A percentile compares a stretch with the other conserved stretches of the same genome.
These are phyloP conservation scores for Platycnemis pennipes DNA, from an alignment of 2,888 invertebrate species.

Conservation along the genomic window DNA sequence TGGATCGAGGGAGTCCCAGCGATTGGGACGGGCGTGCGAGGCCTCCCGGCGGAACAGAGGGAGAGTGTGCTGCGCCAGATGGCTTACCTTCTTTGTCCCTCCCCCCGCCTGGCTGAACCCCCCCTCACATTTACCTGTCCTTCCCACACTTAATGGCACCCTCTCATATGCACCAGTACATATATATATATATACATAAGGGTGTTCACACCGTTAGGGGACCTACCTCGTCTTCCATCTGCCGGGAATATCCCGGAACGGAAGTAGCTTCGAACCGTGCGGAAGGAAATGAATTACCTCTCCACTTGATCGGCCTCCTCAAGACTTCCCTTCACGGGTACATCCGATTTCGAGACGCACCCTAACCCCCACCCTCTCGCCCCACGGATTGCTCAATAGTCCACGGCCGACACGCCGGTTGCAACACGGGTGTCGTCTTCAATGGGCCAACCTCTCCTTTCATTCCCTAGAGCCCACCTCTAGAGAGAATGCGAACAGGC, in stretches of 20 bases:
- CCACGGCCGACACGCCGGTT: too few species aligned
- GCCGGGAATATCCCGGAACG: not conserved
- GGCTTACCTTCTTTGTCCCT: not conserved
- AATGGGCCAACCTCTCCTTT: too few species aligned
- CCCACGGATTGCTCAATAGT: too few species aligned
- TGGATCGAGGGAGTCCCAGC: too few species aligned
- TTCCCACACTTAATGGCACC: not conserved
- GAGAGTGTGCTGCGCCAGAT: not conserved
- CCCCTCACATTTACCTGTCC: not conserved
- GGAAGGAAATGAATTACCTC: not conserved
- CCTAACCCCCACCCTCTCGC: too few species aligned
- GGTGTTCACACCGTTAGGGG: not conserved
- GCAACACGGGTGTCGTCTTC: too few species aligned
- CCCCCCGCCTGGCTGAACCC: too few species aligned
- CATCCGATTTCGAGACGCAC: not conserved
- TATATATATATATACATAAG: not conserved
- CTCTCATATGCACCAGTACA: not conserved
- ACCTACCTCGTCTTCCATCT: not conserved
- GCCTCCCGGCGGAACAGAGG: not conserved
- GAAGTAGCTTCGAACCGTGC: not conserved
- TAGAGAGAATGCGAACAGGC: too few species aligned
- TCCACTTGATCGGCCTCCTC: not conserved
- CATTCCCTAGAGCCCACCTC: too few species aligned
- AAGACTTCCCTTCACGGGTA: not conserved
- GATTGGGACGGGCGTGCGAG: too few species aligned